Conservation (phyloP, 2,797 vertebrate species). For the Platalea minor region DNA sequence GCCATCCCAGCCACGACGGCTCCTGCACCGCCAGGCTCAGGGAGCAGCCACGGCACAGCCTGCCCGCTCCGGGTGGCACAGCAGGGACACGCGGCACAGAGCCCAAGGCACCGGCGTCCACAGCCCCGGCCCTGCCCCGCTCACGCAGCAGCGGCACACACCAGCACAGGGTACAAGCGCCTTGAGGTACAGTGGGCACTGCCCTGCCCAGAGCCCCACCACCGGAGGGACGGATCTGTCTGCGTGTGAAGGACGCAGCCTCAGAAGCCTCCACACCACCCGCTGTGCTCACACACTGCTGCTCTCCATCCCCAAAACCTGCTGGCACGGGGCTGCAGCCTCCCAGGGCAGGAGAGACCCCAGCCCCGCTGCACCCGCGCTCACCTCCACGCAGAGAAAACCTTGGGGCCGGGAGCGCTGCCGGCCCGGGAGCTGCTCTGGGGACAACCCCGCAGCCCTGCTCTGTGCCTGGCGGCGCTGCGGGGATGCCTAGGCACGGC, state of each 20-base stretch:
- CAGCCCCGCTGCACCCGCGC: background rate
- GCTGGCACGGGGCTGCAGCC: background rate
- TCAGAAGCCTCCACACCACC: background rate
- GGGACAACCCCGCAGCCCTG: fast-evolving
- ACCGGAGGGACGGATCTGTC: background rate
- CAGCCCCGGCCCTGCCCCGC: background rate
- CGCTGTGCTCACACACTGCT: background rate
- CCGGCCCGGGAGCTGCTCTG: background rate
- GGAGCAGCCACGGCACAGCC: background rate
- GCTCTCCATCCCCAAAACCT: background rate
- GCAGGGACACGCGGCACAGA: background rate
- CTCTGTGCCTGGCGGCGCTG: background rate
- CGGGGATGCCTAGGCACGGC: background rate
- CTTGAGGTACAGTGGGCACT: fast-evolving
- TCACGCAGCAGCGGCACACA: fast-evolving
- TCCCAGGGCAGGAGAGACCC: background rate
- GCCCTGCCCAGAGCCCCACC: background rate
- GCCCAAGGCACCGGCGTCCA: fast-evolving
- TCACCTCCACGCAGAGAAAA: background rate
- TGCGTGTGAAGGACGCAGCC: fast-evolving
- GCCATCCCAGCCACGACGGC: background rate
- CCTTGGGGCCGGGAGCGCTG: background rate
- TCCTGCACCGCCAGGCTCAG: fast-evolving
- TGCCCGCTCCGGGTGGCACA: fast-evolving
- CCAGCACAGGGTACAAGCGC: fast-evolving